Conservation (phyloP, 2,888 invertebrate species). For the Drosophila lutescens region DNA sequence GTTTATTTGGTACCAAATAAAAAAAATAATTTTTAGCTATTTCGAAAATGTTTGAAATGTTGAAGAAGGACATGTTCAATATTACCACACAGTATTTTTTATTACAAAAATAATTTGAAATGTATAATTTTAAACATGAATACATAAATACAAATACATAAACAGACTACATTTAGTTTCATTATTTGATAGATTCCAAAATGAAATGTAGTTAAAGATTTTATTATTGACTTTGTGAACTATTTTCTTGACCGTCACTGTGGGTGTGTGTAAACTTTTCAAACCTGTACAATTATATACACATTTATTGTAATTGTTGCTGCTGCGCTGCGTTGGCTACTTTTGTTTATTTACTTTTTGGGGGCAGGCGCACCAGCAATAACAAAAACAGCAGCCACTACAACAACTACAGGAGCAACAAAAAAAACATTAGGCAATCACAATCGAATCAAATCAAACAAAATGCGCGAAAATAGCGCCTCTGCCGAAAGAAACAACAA, state of each 20-base stretch:
- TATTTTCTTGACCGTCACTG: slow-evolving; percentile 1
- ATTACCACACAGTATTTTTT: no score
- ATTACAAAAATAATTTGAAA: no score
- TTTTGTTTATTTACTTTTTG: slow-evolving; percentile 76
- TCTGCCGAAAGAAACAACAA: slow-evolving; percentile 54
- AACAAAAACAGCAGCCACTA: slow-evolving; percentile 28
- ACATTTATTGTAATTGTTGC: slow-evolving; percentile 74
- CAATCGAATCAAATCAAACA: slow-evolving; percentile 72
- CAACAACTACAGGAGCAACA: slow-evolving; percentile 25
- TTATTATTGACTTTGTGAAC: background rate
- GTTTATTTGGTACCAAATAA: no score
- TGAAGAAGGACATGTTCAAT: no score
- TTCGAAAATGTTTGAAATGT: no score
- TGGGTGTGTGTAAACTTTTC: slow-evolving; percentile 63
- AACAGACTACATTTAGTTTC: no score
- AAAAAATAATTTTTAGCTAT: no score
- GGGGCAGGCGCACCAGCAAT: slow-evolving; percentile 65
- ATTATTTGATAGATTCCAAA: no score
- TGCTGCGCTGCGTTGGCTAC: slow-evolving; percentile 46
- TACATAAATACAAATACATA: no score
- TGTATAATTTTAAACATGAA: no score
- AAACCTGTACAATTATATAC: slow-evolving; percentile 62
- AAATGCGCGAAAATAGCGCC: slow-evolving; percentile 73
- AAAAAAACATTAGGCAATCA: slow-evolving; percentile 61
- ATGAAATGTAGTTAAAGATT: no score